Conservation (phyloP, 2,888 invertebrate genomes). For the Pomacea canaliculata region DNA sequence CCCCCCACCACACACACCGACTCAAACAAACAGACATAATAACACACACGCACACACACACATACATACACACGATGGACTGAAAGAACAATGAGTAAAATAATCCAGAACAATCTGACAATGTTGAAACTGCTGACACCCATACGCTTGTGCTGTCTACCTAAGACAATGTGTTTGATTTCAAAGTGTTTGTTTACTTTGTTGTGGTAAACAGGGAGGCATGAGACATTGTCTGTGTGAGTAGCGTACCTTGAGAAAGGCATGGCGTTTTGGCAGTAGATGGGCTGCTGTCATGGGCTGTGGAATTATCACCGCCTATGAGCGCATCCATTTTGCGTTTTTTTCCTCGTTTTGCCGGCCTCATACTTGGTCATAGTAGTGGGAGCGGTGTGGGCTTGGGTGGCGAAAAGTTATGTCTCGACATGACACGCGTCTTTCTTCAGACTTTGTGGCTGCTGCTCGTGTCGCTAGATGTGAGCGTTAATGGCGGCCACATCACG, state of each 20-base stretch:
- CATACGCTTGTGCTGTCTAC: too few relatives aligned
- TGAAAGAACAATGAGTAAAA: too few relatives aligned
- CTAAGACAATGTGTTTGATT: too few relatives aligned
- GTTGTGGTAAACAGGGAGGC: too few relatives aligned
- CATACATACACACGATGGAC: background rate
- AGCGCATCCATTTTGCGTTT: slow-evolving; percentile 60
- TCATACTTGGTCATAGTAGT: slow-evolving; percentile 33
- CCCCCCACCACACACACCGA: background rate
- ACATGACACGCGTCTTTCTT: slow-evolving; percentile 19
- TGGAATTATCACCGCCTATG: slow-evolving; percentile 54
- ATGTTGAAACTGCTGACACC: too few relatives aligned
- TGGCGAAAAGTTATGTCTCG: slow-evolving; percentile 23
- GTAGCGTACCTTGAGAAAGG: slow-evolving; percentile 35
- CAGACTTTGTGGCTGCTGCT: slow-evolving; percentile 1
- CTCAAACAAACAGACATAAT: background rate
- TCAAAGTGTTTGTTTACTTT: too few relatives aligned
- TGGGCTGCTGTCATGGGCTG: slow-evolving; percentile 40
- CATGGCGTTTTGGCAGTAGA: slow-evolving; percentile 45
- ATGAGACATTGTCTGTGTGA: too few relatives aligned
- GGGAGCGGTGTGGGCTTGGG: slow-evolving; percentile 5
- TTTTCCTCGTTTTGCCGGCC: slow-evolving; percentile 45
- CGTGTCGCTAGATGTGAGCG: slow-evolving; percentile 12
- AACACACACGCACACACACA: background rate
- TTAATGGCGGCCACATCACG: slow-evolving; percentile 22
- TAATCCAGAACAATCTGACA: too few relatives aligned